Percentiles rank a stretch among this genome's conserved stretches.
Conservation (phyloP, 2,888 invertebrate species). For the Chrysotoxum bicinctum region DNA sequence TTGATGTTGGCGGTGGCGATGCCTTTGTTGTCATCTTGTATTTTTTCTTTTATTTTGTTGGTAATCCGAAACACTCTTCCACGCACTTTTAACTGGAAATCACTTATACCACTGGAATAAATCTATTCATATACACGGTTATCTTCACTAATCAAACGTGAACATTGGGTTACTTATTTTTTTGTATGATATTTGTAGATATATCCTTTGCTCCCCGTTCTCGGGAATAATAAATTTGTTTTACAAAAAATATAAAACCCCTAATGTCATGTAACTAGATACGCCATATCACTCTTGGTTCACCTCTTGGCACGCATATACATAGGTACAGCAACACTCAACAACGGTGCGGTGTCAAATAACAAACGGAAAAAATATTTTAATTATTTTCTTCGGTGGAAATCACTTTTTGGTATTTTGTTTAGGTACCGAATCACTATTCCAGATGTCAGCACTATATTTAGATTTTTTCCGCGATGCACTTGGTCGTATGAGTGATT, state of each 20-base stretch:
- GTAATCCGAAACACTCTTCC: slow-evolving; percentile 19
- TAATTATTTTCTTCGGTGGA: neutral
- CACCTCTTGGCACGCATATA: slow-evolving; percentile 37
- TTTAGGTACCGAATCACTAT: slow-evolving; percentile 54
- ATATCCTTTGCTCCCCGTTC: neutral
- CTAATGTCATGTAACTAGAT: slow-evolving; percentile 37
- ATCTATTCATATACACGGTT: slow-evolving; percentile 25
- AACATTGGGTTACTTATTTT: slow-evolving; percentile 11
- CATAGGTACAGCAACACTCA: neutral
- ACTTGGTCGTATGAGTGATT: slow-evolving; percentile 65
- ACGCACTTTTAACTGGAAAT: slow-evolving; percentile 9
- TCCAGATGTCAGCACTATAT: slow-evolving; percentile 71
- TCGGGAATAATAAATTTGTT: neutral
- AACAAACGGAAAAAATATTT: slow-evolving; percentile 37
- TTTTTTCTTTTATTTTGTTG: neutral
- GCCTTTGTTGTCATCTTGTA: slow-evolving; percentile 83
- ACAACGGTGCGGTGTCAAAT: slow-evolving; percentile 56
- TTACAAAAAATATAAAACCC: neutral
- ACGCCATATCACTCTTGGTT: slow-evolving; percentile 34
- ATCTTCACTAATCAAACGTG: slow-evolving; percentile 36
- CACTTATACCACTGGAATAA: slow-evolving; percentile 13
- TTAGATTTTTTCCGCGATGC: slow-evolving; percentile 56
- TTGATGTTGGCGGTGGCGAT: slow-evolving; percentile 78
- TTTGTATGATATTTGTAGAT: neutral
- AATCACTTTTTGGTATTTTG: slow-evolving; percentile 45